Evolutionary conservation across 2,888 invertebrate genomes (phyloP).

Genomic region (Athalia circularis): DNA sequence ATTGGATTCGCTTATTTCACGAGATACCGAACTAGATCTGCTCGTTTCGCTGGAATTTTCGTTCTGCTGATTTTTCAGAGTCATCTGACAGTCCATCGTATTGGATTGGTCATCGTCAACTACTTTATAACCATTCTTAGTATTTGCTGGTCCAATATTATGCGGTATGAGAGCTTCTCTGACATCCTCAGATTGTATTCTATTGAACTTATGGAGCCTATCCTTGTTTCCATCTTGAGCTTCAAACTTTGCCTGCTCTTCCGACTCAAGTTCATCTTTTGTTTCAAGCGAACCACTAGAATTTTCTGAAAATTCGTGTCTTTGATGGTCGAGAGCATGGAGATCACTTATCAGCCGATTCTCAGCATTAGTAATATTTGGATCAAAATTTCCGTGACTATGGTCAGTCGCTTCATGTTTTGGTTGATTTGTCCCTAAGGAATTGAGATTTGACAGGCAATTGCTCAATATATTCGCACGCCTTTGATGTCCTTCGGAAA

Average conservation of each 20-base stretch:
- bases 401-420: slow-evolving; percentile 1
- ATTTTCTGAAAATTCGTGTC: slow-evolving; percentile 7
- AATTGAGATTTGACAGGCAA: slow-evolving; percentile 8
- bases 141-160: slow-evolving; percentile 1
- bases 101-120: slow-evolving; percentile 10
- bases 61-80: slow-evolving; percentile 48
- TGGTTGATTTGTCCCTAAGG: not conserved
- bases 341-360: slow-evolving; percentile 14
- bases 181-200: slow-evolving; percentile 26
- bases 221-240: slow-evolving; percentile 21
- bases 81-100: slow-evolving; percentile 9
- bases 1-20: slow-evolving; percentile 47
- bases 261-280: slow-evolving; percentile 1
- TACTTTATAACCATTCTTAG: slow-evolving; percentile 17
- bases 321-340: not conserved
- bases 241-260: not conserved
- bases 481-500: slow-evolving; percentile 18
- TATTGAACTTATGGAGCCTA: slow-evolving; percentile 17
- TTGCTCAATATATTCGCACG: slow-evolving; percentile 2
- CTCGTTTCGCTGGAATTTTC: slow-evolving; percentile 61
- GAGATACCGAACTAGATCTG: slow-evolving; percentile 56
- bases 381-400: slow-evolving; percentile 5
- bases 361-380: not conserved
- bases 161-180: slow-evolving; percentile 30
- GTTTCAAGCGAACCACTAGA: not conserved